These are phyloP conservation scores for Caenorhabditis zanzibari DNA, from an alignment of 2,888 invertebrate genomes.

Conservation along the genomic window DNA sequence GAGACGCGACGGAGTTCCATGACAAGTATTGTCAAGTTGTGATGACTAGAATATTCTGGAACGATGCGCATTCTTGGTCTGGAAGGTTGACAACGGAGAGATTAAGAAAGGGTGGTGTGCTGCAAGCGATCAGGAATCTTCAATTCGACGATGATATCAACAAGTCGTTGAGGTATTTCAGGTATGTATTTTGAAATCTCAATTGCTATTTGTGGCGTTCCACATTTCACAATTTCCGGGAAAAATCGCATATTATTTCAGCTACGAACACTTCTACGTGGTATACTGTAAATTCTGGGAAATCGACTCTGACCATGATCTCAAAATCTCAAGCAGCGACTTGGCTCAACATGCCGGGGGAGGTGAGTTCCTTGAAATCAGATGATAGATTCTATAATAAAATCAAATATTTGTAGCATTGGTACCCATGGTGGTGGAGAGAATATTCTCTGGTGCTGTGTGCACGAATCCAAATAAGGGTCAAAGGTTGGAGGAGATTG, in stretches of 20 bases:
- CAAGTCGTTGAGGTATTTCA: slow-evolving; percentile 74
- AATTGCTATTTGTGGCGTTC: not conserved
- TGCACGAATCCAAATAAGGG: slow-evolving; percentile 46
- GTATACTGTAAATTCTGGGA: slow-evolving; percentile 99
- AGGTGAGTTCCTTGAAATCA: slow-evolving; percentile 59
- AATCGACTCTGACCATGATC: slow-evolving; percentile 97
- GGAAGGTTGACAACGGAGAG: slow-evolving; percentile 93
- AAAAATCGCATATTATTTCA: slow-evolving; percentile 86
- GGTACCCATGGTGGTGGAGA: slow-evolving; percentile 96
- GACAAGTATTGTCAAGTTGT: slow-evolving; percentile 99
- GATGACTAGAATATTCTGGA: slow-evolving; percentile 97
- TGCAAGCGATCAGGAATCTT: slow-evolving; percentile 77
- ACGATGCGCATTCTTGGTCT: slow-evolving; percentile 97
- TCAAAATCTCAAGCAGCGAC: slow-evolving; percentile 92
- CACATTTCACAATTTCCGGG: not conserved
- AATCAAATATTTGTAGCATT: slow-evolving; percentile 87
- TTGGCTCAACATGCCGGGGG: slow-evolving; percentile 96
- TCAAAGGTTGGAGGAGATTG: slow-evolving; percentile 87
- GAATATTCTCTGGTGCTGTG: slow-evolving; percentile 97
- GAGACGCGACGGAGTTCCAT: slow-evolving; percentile 98
- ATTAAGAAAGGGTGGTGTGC: slow-evolving; percentile 91
- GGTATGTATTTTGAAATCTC: slow-evolving; percentile 39
- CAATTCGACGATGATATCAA: slow-evolving; percentile 79
- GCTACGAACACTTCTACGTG: slow-evolving; percentile 99
- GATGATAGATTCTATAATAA: not conserved